A percentile compares a stretch with the other conserved stretches of the same genome.
Evolutionary conservation across 2,888 invertebrate species (phyloP).

Genomic region (Vesta saturnalis): DNA sequence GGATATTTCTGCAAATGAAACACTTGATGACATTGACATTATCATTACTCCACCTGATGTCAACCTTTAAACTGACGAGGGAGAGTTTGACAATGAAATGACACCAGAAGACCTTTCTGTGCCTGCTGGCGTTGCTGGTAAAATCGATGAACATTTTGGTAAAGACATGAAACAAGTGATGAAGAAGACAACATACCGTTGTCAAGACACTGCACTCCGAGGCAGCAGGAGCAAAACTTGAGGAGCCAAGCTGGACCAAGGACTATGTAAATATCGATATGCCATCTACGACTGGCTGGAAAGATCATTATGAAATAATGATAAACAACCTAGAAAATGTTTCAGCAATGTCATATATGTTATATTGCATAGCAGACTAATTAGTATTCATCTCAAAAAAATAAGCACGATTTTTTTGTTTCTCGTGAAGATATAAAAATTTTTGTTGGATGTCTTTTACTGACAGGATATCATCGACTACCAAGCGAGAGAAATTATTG

Average conservation of each 20-base stretch:
- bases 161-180: not conserved
- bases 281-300: no score
- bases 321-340: not conserved
- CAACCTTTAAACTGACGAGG: not conserved
- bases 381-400: no score
- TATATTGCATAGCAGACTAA: no score
- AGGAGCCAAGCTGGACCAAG: no score
- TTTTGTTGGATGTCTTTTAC: no score
- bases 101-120: not conserved
- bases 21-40: not conserved
- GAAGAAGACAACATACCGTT: not conserved
- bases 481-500: no score
- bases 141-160: not conserved
- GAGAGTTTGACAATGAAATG: not conserved
- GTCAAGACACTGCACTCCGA: not conserved
- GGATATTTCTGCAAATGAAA: not conserved
- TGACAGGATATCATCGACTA: no score
- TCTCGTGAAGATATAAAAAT: not conserved
- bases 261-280: no score
- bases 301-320: not conserved
- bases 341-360: not conserved
- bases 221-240: not conserved
- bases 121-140: not conserved
- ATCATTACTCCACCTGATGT: not conserved
- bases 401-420: no score